Evolutionary conservation across 2,797 vertebrate genomes (phyloP).

Genomic region (Epinephelus awoara): DNA sequence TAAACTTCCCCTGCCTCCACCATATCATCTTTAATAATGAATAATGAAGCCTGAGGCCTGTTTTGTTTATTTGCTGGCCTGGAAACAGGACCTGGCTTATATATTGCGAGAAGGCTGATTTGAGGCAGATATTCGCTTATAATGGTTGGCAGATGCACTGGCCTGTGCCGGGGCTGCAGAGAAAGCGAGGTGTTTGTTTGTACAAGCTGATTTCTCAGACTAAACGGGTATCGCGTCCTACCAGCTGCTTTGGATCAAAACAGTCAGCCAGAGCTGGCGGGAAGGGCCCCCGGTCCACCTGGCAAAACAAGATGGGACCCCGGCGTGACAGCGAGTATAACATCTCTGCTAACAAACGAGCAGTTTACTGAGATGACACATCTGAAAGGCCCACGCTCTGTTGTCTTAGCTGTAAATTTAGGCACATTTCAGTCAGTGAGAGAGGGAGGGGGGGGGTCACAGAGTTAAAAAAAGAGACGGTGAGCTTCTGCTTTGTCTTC

Average conservation of each 20-base stretch:
- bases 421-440: slow-evolving; percentile 11
- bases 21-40: slow-evolving; percentile 79
- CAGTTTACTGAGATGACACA: slow-evolving; percentile 81
- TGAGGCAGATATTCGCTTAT: slow-evolving; percentile 84
- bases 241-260: slow-evolving; percentile 95
- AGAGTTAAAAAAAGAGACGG: slow-evolving; percentile 36
- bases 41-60: slow-evolving; percentile 82
- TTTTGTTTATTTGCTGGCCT: slow-evolving; percentile 91
- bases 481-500: slow-evolving; percentile 66
- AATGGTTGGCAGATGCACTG: slow-evolving; percentile 94
- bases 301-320: slow-evolving; percentile 92
- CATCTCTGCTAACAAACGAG: slow-evolving; percentile 84
- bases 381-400: slow-evolving; percentile 62
- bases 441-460: neutral
- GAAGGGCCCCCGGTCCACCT: slow-evolving; percentile 87
- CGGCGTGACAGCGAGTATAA: slow-evolving; percentile 83
- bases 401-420: slow-evolving; percentile 73
- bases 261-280: slow-evolving; percentile 45
- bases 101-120: slow-evolving; percentile 70
- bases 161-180: slow-evolving; percentile 62
- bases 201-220: slow-evolving; percentile 92
- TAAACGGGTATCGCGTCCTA: slow-evolving; percentile 88
- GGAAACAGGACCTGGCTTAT: slow-evolving; percentile 88
- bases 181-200: slow-evolving; percentile 94
- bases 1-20: slow-evolving; percentile 44